Percentiles rank a stretch among this genome's conserved stretches.
phyloP scores from a whole-genome alignment of 2,113 vertebrate genomes.

The Alosa alosa region DNA sequence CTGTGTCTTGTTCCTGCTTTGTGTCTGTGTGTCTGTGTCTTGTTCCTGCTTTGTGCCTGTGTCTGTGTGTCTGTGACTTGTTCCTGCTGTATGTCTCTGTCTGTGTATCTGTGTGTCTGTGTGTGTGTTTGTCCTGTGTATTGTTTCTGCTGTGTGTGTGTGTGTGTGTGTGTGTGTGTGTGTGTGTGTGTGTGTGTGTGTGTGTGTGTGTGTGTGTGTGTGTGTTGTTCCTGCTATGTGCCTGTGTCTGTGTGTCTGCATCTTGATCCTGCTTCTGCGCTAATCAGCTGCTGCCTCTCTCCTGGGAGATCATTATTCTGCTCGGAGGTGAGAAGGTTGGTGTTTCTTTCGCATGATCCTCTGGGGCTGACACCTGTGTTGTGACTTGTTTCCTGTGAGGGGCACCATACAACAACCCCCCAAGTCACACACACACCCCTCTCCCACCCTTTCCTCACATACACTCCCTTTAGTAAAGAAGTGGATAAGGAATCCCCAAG shows the following conservation, averaged over 20 bases:
- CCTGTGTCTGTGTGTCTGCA: not conserved
- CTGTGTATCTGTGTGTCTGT: not conserved
- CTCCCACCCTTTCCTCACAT: not conserved
- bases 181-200: not conserved
- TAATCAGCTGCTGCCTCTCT: not conserved
- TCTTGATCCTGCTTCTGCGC: not conserved
- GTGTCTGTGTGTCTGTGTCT: not conserved
- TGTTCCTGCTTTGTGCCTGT: not conserved
- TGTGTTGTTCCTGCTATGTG: too few species aligned
- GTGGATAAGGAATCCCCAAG: not conserved
- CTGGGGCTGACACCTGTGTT: slow-evolving; percentile 7
- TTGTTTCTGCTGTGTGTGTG: too few species aligned
- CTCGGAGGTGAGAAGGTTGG: not conserved
- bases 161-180: not conserved
- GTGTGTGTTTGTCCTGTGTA: too few species aligned
- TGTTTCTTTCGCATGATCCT: not conserved
- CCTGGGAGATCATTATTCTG: slow-evolving; percentile 3
- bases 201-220: slow-evolving; percentile 3
- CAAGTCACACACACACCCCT: not conserved
- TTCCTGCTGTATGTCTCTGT: not conserved
- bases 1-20: not conserved
- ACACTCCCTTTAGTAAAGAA: not conserved
- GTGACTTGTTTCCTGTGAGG: slow-evolving; percentile 11
- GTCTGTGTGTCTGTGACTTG: not conserved
- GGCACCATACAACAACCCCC: not conserved